Conservation (phyloP, 2,797 vertebrate genomes). For the Mormyrus proboscirostris region DNA sequence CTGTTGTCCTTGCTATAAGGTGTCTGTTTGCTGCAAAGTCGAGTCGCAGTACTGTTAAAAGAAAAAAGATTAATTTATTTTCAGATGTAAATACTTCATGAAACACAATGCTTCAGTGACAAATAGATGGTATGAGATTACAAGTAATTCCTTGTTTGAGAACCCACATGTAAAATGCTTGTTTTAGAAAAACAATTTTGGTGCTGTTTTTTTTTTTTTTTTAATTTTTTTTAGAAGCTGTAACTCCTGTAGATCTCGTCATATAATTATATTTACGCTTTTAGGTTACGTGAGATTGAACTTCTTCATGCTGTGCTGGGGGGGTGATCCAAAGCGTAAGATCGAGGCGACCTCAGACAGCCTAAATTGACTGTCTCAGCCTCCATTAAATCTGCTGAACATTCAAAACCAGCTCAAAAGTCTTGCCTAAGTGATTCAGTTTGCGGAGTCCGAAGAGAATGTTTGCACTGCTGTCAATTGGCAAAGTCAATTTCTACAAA, state of each 20-base stretch:
- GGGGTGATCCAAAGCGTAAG: conserved; percentile 28
- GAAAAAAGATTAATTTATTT: conserved; percentile 56
- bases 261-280: conserved; percentile 43
- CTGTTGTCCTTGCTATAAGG: conserved; percentile 52
- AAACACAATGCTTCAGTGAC: conserved; percentile 54
- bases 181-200: conserved; percentile 48
- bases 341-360: conserved; percentile 22
- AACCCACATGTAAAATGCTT: conserved; percentile 43
- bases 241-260: conserved; percentile 42
- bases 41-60: conserved; percentile 63
- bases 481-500: conserved; percentile 21
- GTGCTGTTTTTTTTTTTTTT: conserved; percentile 41
- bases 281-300: conserved; percentile 26
- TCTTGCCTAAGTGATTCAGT: conserved; percentile 18
- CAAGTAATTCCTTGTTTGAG: conserved; percentile 43
- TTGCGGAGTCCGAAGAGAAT: neutral
- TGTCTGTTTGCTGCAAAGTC: conserved; percentile 55
- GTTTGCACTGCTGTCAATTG: conserved; percentile 11
- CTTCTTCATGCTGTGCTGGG: conserved; percentile 7
- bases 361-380: conserved; percentile 14
- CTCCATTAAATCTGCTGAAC: neutral
- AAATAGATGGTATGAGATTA: conserved; percentile 51
- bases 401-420: conserved; percentile 1
- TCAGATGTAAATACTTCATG: conserved; percentile 56
- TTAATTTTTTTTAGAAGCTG: conserved; percentile 37